phyloP scores from a whole-genome alignment of 2,797 vertebrate species.

The Protonibea diacanthus region DNA sequence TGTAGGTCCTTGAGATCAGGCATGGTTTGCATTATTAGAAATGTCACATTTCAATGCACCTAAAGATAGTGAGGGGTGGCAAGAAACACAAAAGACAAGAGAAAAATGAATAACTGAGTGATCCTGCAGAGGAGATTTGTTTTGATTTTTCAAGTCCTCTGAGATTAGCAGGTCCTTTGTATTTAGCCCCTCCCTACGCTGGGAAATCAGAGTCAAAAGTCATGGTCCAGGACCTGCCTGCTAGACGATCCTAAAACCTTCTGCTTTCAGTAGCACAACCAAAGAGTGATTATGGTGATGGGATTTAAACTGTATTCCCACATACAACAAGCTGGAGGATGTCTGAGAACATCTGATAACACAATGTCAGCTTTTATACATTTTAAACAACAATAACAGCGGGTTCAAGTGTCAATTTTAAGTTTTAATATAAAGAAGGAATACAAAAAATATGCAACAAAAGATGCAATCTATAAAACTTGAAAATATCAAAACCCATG shows the following conservation, averaged over 20 bases:
- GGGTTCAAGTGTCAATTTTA: background rate
- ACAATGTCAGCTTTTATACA: background rate
- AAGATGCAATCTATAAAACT: background rate
- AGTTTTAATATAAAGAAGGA: background rate
- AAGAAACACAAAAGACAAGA: background rate
- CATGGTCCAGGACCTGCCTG: constrained; percentile 39
- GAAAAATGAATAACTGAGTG: constrained; percentile 16
- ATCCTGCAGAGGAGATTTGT: constrained; percentile 48
- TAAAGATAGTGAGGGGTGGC: background rate
- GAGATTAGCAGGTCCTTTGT: constrained; percentile 65
- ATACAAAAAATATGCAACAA: background rate
- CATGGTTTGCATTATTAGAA: constrained; percentile 38
- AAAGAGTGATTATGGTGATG: constrained; percentile 9
- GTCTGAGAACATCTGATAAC: background rate
- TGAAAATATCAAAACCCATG: background rate
- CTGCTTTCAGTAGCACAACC: constrained; percentile 13
- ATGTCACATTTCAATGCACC: constrained; percentile 30
- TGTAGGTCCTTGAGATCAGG: background rate
- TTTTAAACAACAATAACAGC: background rate
- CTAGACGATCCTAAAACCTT: constrained; percentile 8
- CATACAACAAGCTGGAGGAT: background rate
- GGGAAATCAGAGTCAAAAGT: constrained; percentile 70
- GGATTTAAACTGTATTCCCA: background rate
- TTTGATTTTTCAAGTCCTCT: constrained; percentile 40
- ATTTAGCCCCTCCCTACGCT: constrained; percentile 43